Base-by-base conservation (phyloP, 2,113 vertebrate species). In the Balaenoptera acutorostrata region DNA sequence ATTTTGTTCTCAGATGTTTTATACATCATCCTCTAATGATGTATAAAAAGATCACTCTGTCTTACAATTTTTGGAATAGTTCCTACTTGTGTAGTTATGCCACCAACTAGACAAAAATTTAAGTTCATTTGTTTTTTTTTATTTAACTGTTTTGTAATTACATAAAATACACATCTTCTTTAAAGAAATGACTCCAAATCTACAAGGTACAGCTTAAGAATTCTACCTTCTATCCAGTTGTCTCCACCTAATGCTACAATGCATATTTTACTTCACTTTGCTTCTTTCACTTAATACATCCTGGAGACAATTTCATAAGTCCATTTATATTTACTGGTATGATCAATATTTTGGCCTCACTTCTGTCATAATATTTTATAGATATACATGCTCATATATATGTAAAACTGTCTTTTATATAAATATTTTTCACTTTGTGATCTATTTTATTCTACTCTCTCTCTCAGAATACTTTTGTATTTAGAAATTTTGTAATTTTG, bases 401-500 rank as follows among this genome's bases (percentile, higher is more conserved):
- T 49, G 31, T 74, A 83, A 11, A 52, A 57, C 31, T 93, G 29
- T 64, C 29, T 71, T 80, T n/a, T 55, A 23, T 36, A 33, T n/a
- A 66, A 44, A 63, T 61, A n/a, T 75, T n/a, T 93, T 63, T 78
- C 6, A 72, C 27, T 44, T 33, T 49, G 46, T 9, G 1, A 55
- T 49, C 66, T 80, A 72, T 81, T 72, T 81, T 66, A 77, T 64
- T 86, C 64, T 25, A 23, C 12, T 90, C 61, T 95, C 14, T 68
- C n/a, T 72, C 31, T 63, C 29, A 64, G 29, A 31, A 57, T 57
- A 63, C 64, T 5, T 85, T 57, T 57, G 61, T 64, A 93, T 15
- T 93, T 72, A 93, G 80, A 15, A 93, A 80, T 25, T 78, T 80
- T 77, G 59, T 36, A n/a, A 90, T 71, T 93, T 85, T 85, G 33